Base-by-base conservation (phyloP, 2,113 vertebrate species). In the Ammodytes dubius region DNA sequence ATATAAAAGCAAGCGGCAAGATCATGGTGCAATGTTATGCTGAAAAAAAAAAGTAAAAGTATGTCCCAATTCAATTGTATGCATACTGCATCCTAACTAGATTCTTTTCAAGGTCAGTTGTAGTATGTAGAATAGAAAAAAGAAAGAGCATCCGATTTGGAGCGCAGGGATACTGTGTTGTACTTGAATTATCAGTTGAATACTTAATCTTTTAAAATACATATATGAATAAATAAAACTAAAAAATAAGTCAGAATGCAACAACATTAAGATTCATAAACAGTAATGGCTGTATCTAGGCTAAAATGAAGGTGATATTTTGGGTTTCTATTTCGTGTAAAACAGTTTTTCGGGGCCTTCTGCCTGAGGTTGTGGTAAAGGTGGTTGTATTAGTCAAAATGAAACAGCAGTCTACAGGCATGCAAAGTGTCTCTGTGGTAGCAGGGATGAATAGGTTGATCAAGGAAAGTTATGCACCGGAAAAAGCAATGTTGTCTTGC, bases 301-400 rank as follows among this genome's bases (percentile, higher is more conserved):
- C 7, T 19, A n/a, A 57, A 27, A 40, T 50, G 1, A 12, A 7
- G 1, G 0, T n/a, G 53, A 35, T 14, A 0, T 1, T 17, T 59
- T 40, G 9, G 9, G 19, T 57, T 19, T 53, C 13, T 42, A 11
- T 53, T 75, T 76, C 45, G 6, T 45, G 4, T 68, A 27, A 61
- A 77, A 42, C 27, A 5, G 66, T 54, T 75, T 69, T 77, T 42
- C 40, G 59, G 70, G 64, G 15, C 69, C 12, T 54, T 60, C 35
- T 39, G 49, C 10, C 58, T 74, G 54, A 65, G 54, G 52, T 57
- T 81, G 60, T 67, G 58, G 37, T 80, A 2, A 1, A 19, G 3
- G 7, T 57, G 64, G 63, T 50, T 75, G 4, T 11, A 19, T 27
- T 43, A 17, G 46, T 82, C 43, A 70, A 50, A 54, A 58, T 72